phyloP scores from a whole-genome alignment of 2,113 vertebrate species.

The Vulpes ferrilata region DNA sequence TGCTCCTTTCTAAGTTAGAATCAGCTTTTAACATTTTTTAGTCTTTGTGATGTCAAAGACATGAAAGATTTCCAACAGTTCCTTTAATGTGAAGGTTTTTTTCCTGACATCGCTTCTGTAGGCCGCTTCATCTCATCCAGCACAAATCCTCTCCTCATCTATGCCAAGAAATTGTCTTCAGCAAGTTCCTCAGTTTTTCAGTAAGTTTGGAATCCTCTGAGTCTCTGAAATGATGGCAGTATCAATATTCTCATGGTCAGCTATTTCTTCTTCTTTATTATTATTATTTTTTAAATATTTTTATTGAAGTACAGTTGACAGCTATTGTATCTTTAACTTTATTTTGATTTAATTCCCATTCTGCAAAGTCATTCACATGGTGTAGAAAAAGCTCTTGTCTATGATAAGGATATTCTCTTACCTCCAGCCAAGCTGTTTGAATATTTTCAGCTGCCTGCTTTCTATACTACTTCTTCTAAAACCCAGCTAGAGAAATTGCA shows the following conservation, averaged over 20 bases:
- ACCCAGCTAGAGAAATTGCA: background rate
- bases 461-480: background rate
- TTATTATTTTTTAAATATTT: background rate
- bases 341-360: background rate
- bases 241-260: background rate
- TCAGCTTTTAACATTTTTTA: background rate
- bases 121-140: background rate
- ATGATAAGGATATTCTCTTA: background rate
- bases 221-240: background rate
- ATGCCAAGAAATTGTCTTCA: background rate
- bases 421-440: background rate
- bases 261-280: background rate
- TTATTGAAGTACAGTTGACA: background rate
- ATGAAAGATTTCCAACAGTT: background rate
- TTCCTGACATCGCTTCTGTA: background rate
- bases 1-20: background rate
- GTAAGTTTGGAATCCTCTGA: background rate
- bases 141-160: background rate
- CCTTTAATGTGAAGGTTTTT: background rate
- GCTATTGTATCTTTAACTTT: background rate
- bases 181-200: background rate
- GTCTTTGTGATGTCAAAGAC: background rate
- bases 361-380: background rate
- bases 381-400: background rate
- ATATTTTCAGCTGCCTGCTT: background rate